Conservation (phyloP, 2,797 vertebrate species). For the Odontamblyopus rebecca region DNA sequence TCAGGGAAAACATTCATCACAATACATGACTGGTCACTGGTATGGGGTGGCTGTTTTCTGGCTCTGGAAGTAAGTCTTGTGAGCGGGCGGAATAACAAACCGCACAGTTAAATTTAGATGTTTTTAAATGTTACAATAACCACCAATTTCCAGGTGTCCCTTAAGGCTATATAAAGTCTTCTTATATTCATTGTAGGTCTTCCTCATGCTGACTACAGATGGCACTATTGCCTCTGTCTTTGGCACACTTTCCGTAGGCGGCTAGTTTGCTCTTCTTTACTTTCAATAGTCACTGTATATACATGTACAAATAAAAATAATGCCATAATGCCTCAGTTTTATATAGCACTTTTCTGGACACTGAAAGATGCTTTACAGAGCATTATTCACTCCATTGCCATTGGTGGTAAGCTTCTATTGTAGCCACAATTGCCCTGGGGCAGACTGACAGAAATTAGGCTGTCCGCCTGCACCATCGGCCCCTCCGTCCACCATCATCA, state of each 20-base stretch:
- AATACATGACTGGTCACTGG: conserved; percentile 36
- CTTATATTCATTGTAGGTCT: conserved; percentile 18
- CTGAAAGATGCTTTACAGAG: too few species aligned
- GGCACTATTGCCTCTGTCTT: conserved; percentile 77
- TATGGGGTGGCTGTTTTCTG: conserved; percentile 11
- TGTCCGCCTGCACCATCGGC: too few species aligned
- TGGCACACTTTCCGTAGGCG: conserved; percentile 18
- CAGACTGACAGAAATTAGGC: too few species aligned
- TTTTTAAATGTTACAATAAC: conserved; percentile 8
- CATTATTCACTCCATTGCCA: too few species aligned
- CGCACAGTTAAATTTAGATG: conserved; percentile 11
- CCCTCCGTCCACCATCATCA: too few species aligned
- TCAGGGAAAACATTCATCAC: conserved; percentile 31
- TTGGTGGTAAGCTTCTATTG: too few species aligned
- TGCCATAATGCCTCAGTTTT: too few species aligned
- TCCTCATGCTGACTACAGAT: conserved; percentile 76
- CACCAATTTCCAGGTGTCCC: conserved; percentile 24
- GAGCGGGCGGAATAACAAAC: conserved; percentile 24
- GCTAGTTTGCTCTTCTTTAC: conserved; percentile 7
- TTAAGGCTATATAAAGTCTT: conserved; percentile 15
- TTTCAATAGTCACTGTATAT: not conserved
- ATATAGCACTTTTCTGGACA: too few species aligned
- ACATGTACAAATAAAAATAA: conserved; percentile 22
- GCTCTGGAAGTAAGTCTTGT: conserved; percentile 28
- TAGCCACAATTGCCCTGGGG: too few species aligned